phyloP scores from a whole-genome alignment of 2,797 vertebrate genomes.

The Myotis daubentonii region DNA sequence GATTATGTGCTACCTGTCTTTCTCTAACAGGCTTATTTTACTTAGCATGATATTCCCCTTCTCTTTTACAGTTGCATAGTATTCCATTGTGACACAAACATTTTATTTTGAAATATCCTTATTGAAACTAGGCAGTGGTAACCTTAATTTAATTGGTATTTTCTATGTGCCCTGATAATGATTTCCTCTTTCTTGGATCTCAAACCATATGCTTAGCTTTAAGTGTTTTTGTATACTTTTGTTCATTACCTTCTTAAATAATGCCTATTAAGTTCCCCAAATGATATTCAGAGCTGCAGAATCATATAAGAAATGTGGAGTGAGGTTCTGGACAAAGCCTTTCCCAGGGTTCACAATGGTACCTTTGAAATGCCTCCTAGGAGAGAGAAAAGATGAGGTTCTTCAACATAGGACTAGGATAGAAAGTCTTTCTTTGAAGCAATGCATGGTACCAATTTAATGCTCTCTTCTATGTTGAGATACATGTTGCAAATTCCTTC shows the following conservation, averaged over 20 bases:
- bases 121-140: constrained; percentile 12
- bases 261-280: neutral
- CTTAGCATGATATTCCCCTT: too few relatives aligned
- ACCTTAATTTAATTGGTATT: constrained; percentile 48
- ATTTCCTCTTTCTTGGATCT: constrained; percentile 33
- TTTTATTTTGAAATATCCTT: constrained; percentile 5
- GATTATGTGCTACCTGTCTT: too few relatives aligned
- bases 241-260: neutral
- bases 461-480: neutral
- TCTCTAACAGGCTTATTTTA: too few relatives aligned
- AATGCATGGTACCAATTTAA: neutral
- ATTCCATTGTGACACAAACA: too few relatives aligned
- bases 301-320: neutral
- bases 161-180: neutral
- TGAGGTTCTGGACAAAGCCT: neutral
- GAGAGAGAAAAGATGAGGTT: neutral
- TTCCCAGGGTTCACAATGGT: neutral
- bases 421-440: neutral
- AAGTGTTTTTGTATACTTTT: neutral
- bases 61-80: too few relatives aligned
- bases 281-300: neutral
- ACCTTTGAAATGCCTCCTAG: neutral
- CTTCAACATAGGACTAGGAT: too few relatives aligned
- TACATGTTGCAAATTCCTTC: neutral
- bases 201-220: constrained; percentile 40